phyloP scores from a whole-genome alignment of 2,797 vertebrate species.

The Muscicapa comitata region DNA sequence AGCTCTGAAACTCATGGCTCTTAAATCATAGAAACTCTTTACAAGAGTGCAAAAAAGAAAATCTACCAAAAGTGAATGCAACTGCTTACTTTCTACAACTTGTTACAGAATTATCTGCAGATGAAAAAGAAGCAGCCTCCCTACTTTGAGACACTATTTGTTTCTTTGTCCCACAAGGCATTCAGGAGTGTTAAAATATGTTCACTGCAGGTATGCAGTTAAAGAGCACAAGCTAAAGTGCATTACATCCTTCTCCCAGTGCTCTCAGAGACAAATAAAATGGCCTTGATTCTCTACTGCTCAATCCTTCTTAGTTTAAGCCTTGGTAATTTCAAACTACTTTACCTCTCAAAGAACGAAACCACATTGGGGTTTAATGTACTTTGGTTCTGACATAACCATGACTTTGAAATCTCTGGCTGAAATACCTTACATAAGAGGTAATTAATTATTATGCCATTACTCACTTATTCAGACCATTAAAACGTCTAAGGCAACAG shows the following conservation, averaged over 20 bases:
- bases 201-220: neutral
- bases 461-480: conserved; percentile 23
- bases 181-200: neutral
- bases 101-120: neutral
- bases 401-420: conserved; percentile 28
- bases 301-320: conserved; percentile 53
- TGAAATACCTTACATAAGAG: conserved; percentile 39
- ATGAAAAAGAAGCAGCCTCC: neutral
- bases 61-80: neutral
- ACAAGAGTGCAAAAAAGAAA: neutral
- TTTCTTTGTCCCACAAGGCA: neutral
- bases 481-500: conserved; percentile 12
- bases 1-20: neutral
- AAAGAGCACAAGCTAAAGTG: neutral
- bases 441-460: conserved; percentile 51
- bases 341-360: conserved; percentile 27
- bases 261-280: neutral
- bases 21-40: neutral
- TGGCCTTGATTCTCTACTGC: conserved; percentile 25
- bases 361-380: conserved; percentile 13
- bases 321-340: conserved; percentile 37
- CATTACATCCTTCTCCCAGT: neutral
- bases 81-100: neutral
- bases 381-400: conserved; percentile 27
- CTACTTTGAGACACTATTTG: neutral